Evolutionary conservation across 2,113 vertebrate genomes (phyloP), one percentile per base, ranked within the genome.

Genomic region (Aramus guarauna): DNA sequence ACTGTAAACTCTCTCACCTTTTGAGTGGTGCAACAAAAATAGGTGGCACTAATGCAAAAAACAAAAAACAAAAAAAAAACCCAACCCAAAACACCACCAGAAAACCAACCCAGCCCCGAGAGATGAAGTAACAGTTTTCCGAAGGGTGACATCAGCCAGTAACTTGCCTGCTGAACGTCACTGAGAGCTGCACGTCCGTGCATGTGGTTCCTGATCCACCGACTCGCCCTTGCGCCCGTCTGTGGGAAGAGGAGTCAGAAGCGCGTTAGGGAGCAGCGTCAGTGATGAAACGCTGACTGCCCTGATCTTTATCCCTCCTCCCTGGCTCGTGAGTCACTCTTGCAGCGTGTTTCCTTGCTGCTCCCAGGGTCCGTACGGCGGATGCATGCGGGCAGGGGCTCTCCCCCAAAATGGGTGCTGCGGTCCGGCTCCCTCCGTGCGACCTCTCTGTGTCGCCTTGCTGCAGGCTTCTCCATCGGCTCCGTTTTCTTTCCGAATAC

Each of bases 181-280:
- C 15, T 6, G 5, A 29, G 0, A 1, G 21, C 67, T 77, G 90
- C 94, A 0, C 94, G 94, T 93, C 66, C 1, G 6, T 75, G 71
- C 80, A 2, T 94, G 96, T 48, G 88, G 36, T 6, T 91, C 59
- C 91, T 75, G 77, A 36, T 74, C 83, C 77, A 13, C 58, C 39
- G 7, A 2, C 71, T 74, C 0, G 3, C 36, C 36, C 53, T 36
- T n/a, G 59, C 0, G 30, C 72, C 86, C 0, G 0, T 12, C 75
- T 5, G 16, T 90, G 96, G 94, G 85, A 92, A 92, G 30, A 63
- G 39, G 55, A 92, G 64, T 55, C 75, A 78, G 84, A 23, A 75
- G 58, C 26, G 4, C 1, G 6, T 43, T 53, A 15, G 30, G 47
- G 24, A 60, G 36, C 24, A 15, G 66, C 2, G 2, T 2, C 3